A percentile compares a stretch with the other conserved stretches of the same genome.
Evolutionary conservation across 1,140 invertebrate genomes (phyloP).

Genomic region (Teleopsis dalmanni): DNA sequence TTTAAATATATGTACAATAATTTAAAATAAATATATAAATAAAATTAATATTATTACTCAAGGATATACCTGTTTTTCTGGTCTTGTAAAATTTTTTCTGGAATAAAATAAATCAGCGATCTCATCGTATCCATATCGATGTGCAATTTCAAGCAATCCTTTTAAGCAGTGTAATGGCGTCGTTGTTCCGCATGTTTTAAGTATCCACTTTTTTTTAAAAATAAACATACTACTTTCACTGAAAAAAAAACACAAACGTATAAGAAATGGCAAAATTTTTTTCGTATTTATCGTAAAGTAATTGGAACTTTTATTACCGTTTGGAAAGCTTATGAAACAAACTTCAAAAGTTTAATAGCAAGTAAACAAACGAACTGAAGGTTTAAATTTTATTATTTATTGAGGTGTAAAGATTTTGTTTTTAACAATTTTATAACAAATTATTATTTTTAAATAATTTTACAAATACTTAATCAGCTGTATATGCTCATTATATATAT

Average conservation of each 20-base stretch:
- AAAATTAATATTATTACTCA: background rate
- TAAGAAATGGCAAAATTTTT: slow-evolving; percentile 1
- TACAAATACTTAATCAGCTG: too few species aligned
- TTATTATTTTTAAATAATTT: too few species aligned
- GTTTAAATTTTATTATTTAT: background rate
- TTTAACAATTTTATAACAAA: too few species aligned
- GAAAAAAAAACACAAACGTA: slow-evolving; percentile 41
- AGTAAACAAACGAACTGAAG: background rate
- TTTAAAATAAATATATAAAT: background rate
- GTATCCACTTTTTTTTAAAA: slow-evolving; percentile 83
- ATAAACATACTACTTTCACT: slow-evolving; percentile 99
- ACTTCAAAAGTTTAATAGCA: too few species aligned
- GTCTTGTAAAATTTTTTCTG: slow-evolving; percentile 89
- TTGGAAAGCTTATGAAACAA: too few species aligned
- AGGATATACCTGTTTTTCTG: slow-evolving; percentile 73
- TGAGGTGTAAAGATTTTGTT: background rate
- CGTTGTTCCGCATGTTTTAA: slow-evolving; percentile 98
- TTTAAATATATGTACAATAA: background rate
- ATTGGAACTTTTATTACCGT: too few species aligned
- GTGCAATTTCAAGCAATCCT: slow-evolving; percentile 74
- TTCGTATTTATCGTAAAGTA: too few species aligned
- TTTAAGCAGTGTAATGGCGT: slow-evolving; percentile 89
- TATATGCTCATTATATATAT: too few species aligned
- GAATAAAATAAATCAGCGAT: slow-evolving; percentile 93
- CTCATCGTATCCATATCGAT: slow-evolving; percentile 72